These are phyloP conservation scores for Agrilus mali DNA, from an alignment of 2,888 invertebrate species.

Conservation along the genomic window DNA sequence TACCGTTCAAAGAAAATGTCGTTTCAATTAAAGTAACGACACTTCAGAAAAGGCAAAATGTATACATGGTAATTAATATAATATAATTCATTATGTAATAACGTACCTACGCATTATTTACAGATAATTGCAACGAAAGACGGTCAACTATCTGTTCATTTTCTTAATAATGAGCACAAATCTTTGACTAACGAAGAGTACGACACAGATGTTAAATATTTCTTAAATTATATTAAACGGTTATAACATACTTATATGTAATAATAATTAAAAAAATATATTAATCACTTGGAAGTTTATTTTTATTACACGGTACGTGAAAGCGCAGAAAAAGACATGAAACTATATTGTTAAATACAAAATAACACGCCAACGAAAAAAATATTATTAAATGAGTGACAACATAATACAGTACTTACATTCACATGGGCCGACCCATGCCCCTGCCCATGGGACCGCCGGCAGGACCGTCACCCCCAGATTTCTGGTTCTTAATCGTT, in stretches of 20 bases:
- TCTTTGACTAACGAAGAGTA: conserved; percentile 28
- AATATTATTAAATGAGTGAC: no score
- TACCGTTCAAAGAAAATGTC: conserved; percentile 32
- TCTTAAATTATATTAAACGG: conserved; percentile 35
- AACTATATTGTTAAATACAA: no score
- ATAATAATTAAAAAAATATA: no score
- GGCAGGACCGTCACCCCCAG: conserved; percentile 39
- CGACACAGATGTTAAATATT: conserved; percentile 32
- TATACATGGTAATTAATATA: conserved; percentile 36
- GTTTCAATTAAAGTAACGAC: conserved; percentile 35
- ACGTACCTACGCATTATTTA: neutral
- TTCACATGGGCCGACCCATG: conserved; percentile 63
- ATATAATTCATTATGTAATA: conserved; percentile 1
- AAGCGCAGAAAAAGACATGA: no score
- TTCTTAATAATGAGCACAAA: conserved; percentile 33
- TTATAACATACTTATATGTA: conserved; percentile 16
- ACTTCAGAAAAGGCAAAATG: conserved; percentile 22
- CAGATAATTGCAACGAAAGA: conserved; percentile 36
- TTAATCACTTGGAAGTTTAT: no score
- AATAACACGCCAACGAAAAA: no score
- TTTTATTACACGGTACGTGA: no score
- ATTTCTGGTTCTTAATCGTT: conserved; percentile 88
- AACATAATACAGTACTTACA: no score
- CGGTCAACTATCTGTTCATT: conserved; percentile 35
- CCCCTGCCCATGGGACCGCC: conserved; percentile 49